A percentile compares a stretch with the other conserved stretches of the same genome.
phyloP scores from a whole-genome alignment of 2,113 vertebrate species.

The Canis aureus region DNA sequence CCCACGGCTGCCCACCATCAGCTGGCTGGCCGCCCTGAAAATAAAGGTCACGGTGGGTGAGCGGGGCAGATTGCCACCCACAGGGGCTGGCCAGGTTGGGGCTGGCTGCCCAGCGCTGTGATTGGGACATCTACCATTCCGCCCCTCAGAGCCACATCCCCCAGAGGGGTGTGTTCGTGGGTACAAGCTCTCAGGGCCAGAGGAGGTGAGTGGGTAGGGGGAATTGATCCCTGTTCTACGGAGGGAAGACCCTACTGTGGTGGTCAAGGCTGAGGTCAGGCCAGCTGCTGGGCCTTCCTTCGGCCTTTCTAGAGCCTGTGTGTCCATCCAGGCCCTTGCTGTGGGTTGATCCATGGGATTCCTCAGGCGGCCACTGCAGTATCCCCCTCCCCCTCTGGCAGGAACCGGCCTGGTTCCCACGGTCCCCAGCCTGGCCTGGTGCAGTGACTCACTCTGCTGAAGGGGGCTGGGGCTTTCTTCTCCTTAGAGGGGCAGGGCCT shows the following conservation, averaged over 20 bases:
- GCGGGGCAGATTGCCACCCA: neutral
- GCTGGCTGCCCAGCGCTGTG: neutral
- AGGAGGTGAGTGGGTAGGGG: neutral
- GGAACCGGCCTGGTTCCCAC: slow-evolving; percentile 69
- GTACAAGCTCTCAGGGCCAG: neutral
- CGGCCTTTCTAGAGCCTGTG: neutral
- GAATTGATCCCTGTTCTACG: fast-evolving
- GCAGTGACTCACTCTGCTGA: slow-evolving; percentile 67
- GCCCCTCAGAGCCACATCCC: neutral
- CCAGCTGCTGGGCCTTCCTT: neutral
- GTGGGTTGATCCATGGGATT: neutral
- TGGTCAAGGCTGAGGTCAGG: neutral
- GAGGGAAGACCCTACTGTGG: neutral
- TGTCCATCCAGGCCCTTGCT: neutral
- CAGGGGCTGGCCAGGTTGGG: neutral
- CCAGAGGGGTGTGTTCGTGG: neutral
- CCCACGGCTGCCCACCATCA: neutral
- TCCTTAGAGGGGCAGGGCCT: neutral
- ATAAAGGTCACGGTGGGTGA: neutral
- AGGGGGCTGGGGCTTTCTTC: slow-evolving; percentile 16
- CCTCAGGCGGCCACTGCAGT: neutral
- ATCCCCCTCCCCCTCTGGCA: slow-evolving; percentile 46
- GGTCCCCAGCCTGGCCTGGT: slow-evolving; percentile 39
- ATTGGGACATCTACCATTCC: neutral
- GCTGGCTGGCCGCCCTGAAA: neutral